These are phyloP conservation scores for Tupiocoris notatus DNA, from an alignment of 2,888 invertebrate genomes.

Conservation along the genomic window DNA sequence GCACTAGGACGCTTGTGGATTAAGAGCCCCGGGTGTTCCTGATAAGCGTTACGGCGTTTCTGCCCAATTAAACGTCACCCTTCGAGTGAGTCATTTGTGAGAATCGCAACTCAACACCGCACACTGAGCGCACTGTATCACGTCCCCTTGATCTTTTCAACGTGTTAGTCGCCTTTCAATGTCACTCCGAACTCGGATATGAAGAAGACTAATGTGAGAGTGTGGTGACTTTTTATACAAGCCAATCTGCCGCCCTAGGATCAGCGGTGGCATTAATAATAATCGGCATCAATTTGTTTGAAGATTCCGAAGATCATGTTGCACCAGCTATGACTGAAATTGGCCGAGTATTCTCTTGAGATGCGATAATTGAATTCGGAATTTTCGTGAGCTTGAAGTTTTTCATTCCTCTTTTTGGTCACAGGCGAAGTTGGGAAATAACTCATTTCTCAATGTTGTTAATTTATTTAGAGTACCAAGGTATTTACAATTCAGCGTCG, in stretches of 20 bases:
- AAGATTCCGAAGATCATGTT: neutral
- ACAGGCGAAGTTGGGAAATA: too few relatives aligned
- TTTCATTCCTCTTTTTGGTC: too few relatives aligned
- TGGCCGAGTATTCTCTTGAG: too few relatives aligned
- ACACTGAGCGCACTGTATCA: neutral
- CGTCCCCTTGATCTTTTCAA: constrained; percentile 22
- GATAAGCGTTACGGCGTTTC: constrained; percentile 13
- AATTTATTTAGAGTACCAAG: too few relatives aligned
- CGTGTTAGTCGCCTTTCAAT: neutral
- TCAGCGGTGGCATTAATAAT: neutral
- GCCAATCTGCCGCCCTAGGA: neutral
- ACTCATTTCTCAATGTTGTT: too few relatives aligned
- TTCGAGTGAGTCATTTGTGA: constrained; percentile 27
- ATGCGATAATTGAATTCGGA: too few relatives aligned
- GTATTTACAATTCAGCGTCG: too few relatives aligned
- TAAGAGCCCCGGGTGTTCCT: neutral
- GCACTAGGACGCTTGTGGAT: neutral
- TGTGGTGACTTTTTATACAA: neutral
- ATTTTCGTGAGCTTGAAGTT: too few relatives aligned
- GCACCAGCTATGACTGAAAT: neutral
- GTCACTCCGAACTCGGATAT: neutral
- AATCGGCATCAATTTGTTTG: neutral
- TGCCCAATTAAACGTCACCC: constrained; percentile 33
- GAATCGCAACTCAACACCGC: constrained; percentile 28
- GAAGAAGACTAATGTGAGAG: too few relatives aligned